Base-by-base conservation (phyloP, 2,888 invertebrate species). In the Noctuana brunneofusca region DNA sequence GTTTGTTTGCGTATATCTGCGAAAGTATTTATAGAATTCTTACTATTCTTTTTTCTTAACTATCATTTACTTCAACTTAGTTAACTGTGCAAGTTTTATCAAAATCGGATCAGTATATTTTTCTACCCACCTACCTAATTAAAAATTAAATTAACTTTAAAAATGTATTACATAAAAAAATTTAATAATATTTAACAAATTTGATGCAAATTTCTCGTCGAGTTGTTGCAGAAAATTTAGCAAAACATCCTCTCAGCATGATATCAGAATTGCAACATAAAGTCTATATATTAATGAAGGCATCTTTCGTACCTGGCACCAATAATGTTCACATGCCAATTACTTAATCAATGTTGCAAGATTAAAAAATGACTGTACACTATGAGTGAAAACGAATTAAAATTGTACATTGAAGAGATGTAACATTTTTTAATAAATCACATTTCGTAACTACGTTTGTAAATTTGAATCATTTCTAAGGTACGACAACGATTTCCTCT, bases 391-490 rank as follows among this genome's bases (percentile, higher is more conserved):
- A 46, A 56, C 46, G 20, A 20, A 48, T 48, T 48, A 22, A 57
- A 57, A 48, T 48, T 27, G 18, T 46, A 46, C 56, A 41, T 48
- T 48, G 57, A 56, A 56, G 43, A 57, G 56, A 57, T 46, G 56
- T 43, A 43, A 57, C 57, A 30, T 57, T 55, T 56, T n/a, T 57
- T 57, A 48, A 30, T 46, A 46, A 57, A 57, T 46, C 46, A 18
- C 46, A 57, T 57, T 57, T 57, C 46, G 46, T 57, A 46, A 57
- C 46, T 27, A n/a, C 46, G 8, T 22, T 20, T 16, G 11, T 16
- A 9, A 41, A 18, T 46, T 46, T 3, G 14, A 1, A 14, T 38
- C 27, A 8, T 27, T 27, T 27, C 27, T 8, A 27, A 27, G 14
- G 14, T 8, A 2, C 41, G 41, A 41, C 16, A n/a, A 41, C 35